Conservation (phyloP, 1,140 invertebrate species). For the Musca domestica region DNA sequence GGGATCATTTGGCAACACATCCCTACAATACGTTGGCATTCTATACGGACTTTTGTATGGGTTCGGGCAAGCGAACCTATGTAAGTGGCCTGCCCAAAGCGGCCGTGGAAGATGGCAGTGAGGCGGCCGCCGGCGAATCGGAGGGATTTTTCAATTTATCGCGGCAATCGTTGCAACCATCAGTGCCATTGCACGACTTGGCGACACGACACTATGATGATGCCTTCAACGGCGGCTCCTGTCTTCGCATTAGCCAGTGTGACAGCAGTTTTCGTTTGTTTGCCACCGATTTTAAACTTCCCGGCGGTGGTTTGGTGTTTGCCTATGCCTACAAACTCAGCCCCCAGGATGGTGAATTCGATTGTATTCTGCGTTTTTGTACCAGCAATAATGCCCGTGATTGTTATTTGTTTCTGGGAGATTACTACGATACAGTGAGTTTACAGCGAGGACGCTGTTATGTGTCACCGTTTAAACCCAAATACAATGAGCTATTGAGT, state of each 20-base stretch:
- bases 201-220: conserved; percentile 39
- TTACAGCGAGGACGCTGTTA: conserved; percentile 29
- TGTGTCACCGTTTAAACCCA: conserved; percentile 27
- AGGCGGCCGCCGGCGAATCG: neutral
- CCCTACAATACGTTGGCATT: conserved; percentile 61
- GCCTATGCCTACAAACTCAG: conserved; percentile 37
- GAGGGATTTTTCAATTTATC: conserved; percentile 57
- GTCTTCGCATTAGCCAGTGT: conserved; percentile 34
- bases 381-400: conserved; percentile 27
- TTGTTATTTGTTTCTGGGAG: conserved; percentile 37
- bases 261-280: conserved; percentile 42
- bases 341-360: neutral
- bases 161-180: conserved; percentile 57
- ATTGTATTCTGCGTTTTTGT: conserved; percentile 29
- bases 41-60: conserved; percentile 77
- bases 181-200: conserved; percentile 42
- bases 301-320: conserved; percentile 33
- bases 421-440: conserved; percentile 26
- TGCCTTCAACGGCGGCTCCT: conserved; percentile 51
- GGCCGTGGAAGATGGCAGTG: neutral
- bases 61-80: conserved; percentile 59
- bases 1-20: conserved; percentile 66
- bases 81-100: conserved; percentile 35
- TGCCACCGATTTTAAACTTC: conserved; percentile 35
- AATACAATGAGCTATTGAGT: conserved; percentile 24